phyloP scores from a whole-genome alignment of 1,140 invertebrate species.

The Homalodisca vitripennis region DNA sequence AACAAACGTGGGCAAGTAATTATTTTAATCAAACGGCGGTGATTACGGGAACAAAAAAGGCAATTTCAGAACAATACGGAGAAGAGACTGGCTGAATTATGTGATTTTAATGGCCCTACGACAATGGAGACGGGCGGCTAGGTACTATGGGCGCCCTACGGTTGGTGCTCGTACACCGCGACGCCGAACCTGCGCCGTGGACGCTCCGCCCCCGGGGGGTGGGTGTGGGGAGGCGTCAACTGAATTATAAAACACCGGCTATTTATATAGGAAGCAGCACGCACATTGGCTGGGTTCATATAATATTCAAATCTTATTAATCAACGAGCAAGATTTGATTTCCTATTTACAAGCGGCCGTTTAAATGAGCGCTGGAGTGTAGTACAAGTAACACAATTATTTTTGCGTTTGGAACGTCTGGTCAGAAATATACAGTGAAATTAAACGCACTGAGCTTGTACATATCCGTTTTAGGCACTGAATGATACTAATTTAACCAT shows the following conservation, averaged over 20 bases:
- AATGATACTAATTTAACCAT: too few species aligned
- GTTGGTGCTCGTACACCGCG: conserved; percentile 3
- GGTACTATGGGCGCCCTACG: background rate
- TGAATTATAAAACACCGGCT: background rate
- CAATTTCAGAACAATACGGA: background rate
- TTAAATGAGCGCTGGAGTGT: too few species aligned
- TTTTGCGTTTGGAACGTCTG: too few species aligned
- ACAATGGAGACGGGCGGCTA: background rate
- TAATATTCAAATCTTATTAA: too few species aligned
- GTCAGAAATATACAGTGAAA: too few species aligned
- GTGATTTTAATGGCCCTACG: background rate
- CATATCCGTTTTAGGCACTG: too few species aligned
- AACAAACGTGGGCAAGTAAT: background rate
- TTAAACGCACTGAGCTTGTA: too few species aligned
- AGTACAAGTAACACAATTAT: too few species aligned
- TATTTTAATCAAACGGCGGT: background rate
- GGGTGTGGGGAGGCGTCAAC: background rate
- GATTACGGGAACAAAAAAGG: background rate
- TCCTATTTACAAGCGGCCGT: too few species aligned
- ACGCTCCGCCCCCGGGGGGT: conserved; percentile 6
- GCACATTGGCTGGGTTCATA: too few species aligned
- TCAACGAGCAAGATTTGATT: too few species aligned
- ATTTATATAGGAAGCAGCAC: background rate
- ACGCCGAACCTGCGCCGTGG: background rate
- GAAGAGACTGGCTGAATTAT: background rate